phyloP scores from a whole-genome alignment of 2,113 vertebrate species.

The Sorex fumeus region DNA sequence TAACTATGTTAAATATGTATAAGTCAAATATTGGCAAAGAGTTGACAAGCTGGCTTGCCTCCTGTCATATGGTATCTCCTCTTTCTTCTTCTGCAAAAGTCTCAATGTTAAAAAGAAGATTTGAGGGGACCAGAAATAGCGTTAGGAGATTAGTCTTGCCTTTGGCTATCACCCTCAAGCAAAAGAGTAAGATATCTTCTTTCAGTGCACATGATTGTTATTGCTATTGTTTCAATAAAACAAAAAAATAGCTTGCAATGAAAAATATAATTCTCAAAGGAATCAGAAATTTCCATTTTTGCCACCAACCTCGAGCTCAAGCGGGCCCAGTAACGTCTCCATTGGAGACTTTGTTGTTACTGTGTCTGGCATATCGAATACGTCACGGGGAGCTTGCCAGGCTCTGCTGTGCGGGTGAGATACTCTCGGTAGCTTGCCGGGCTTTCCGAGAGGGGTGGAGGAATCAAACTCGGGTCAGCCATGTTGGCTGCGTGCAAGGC shows the following conservation, averaged over 20 bases:
- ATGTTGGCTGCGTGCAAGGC: no score
- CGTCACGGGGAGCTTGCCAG: no score
- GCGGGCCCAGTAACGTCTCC: no score
- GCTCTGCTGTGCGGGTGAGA: no score
- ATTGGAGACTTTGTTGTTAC: no score
- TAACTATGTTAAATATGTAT: conserved; percentile 53
- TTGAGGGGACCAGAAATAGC: conserved; percentile 13
- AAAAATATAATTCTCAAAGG: conserved; percentile 58
- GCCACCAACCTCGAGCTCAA: no score
- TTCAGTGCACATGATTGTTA: not conserved
- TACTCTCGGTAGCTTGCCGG: no score
- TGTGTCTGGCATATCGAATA: no score
- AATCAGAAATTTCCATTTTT: conserved; percentile 39
- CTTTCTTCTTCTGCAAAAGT: conserved; percentile 55
- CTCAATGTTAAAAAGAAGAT: conserved; percentile 49
- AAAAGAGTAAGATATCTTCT: not conserved
- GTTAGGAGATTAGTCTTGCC: not conserved
- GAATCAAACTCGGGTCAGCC: no score
- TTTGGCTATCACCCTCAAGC: not conserved
- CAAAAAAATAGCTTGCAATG: conserved; percentile 14
- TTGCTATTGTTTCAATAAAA: conserved; percentile 56
- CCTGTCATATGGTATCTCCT: conserved; percentile 43
- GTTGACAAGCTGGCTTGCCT: conserved; percentile 60
- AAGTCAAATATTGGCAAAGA: conserved; percentile 60
- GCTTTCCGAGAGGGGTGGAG: no score